Conservation (phyloP, 1,140 invertebrate genomes). For the Drosophila busckii region DNA sequence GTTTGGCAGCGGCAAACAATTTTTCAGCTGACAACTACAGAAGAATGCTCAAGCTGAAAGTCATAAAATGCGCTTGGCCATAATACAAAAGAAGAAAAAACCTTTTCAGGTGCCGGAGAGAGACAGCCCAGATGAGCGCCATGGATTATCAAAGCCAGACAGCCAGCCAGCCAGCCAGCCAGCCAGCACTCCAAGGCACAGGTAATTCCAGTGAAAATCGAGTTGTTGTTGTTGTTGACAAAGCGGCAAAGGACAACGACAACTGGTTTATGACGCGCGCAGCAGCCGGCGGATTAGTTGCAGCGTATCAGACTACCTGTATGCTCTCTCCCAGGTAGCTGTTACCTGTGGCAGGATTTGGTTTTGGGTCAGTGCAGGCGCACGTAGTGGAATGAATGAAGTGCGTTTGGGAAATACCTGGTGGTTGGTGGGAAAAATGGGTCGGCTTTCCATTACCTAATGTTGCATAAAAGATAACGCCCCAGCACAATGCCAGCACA, state of each 20-base stretch:
- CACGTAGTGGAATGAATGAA: slow-evolving; percentile 58
- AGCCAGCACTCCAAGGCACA: slow-evolving; percentile 29
- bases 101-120: slow-evolving; percentile 55
- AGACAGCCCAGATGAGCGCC: slow-evolving; percentile 55
- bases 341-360: not conserved
- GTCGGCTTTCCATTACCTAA: slow-evolving; percentile 47
- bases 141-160: slow-evolving; percentile 42
- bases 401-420: slow-evolving; percentile 60
- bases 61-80: slow-evolving; percentile 49
- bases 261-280: slow-evolving; percentile 70
- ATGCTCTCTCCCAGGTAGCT: slow-evolving; percentile 18
- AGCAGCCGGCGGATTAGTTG: slow-evolving; percentile 58
- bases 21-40: slow-evolving; percentile 60
- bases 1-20: slow-evolving; percentile 7
- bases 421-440: slow-evolving; percentile 41
- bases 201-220: slow-evolving; percentile 42
- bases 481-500: slow-evolving; percentile 48
- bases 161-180: not conserved
- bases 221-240: no score
- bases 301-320: not conserved
- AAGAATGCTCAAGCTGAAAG: slow-evolving; percentile 44
- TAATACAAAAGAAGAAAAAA: slow-evolving; percentile 27
- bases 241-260: slow-evolving; percentile 34
- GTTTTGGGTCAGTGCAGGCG: slow-evolving; percentile 15
- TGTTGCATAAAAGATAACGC: slow-evolving; percentile 60